phyloP scores from a whole-genome alignment of 2,888 invertebrate genomes.

The Dimorphilus gyrociliatus region DNA sequence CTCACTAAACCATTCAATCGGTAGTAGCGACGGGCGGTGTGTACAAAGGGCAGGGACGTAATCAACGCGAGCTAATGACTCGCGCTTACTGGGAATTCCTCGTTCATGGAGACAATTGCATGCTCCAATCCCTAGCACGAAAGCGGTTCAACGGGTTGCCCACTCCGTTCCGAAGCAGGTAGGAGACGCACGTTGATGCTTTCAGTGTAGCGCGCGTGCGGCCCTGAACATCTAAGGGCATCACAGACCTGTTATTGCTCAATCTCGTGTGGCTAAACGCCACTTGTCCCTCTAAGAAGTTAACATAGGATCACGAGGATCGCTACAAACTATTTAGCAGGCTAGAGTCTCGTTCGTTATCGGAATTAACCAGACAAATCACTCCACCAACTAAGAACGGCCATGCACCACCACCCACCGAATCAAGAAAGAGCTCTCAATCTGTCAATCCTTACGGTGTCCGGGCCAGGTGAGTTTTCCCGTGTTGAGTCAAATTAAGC shows the following conservation, averaged over 20 bases:
- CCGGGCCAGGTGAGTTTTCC: too few relatives aligned
- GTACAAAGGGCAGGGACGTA: conserved; percentile 55
- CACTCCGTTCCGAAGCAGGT: conserved; percentile 44
- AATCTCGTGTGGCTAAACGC: conserved; percentile 45
- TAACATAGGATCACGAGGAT: too few relatives aligned
- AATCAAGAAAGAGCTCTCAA: too few relatives aligned
- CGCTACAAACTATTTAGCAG: too few relatives aligned
- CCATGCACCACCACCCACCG: too few relatives aligned
- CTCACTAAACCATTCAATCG: conserved; percentile 52
- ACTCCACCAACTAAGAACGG: too few relatives aligned
- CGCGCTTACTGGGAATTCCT: conserved; percentile 54
- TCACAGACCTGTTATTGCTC: conserved; percentile 52
- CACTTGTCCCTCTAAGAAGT: conserved; percentile 49
- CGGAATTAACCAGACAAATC: too few relatives aligned
- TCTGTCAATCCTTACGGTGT: too few relatives aligned
- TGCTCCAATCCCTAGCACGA: conserved; percentile 52
- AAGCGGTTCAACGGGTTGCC: conserved; percentile 52
- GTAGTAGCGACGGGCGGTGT: conserved; percentile 56
- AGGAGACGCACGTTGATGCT: conserved; percentile 34
- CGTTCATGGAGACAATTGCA: conserved; percentile 45
- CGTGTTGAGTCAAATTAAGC: too few relatives aligned
- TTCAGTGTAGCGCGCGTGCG: conserved; percentile 47
- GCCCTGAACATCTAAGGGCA: conserved; percentile 49
- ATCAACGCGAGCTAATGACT: conserved; percentile 52
- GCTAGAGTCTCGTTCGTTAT: too few relatives aligned